Evolutionary conservation across 2,797 vertebrate species (phyloP), one percentile per base, ranked within the genome.

Genomic region (Rhinophrynus dorsalis): DNA sequence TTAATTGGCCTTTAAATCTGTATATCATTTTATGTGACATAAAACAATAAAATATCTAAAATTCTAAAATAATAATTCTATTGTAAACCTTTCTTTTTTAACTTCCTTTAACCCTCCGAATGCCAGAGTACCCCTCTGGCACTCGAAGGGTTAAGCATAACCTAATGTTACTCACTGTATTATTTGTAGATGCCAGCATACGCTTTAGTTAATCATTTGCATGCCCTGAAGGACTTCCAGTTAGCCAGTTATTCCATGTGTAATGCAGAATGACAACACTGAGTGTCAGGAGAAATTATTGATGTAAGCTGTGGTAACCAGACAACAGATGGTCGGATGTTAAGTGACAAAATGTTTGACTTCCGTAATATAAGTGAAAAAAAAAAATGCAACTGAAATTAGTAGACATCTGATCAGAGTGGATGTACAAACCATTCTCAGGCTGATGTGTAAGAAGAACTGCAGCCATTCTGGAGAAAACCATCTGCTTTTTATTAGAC

Each of bases 311-410:
- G 6, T n/a, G 18, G 61, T 40, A 72, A 72, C 60, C 54, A 65
- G 44, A 33, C 52, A 32, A 38, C 68, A 72, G 60, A 72, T 72
- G 69, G 69, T 59, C 30, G 24, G 37, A 62, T 62, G 58, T 45
- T 70, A 69, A 52, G 47, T 52, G 47, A 61, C 35, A 61, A 54
- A 61, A 68, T 42, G 45, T 57, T 67, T 48, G 54, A 58, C 55
- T 68, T 29, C 23, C 29, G 18, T 58, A 58, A 68, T 48, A 21
- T 67, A 52, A 68, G 44, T 27, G 55, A 64, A 27, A 21, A 50
- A 58, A n/a, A 48, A 17, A 27, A 59, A 50, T 18, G 37, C 44
- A n/a, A 23, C 2, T 12, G 24, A 40, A 68, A 59, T 59, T 59
- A 59, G 23, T 5, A 35, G 42, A 57, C 38, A 20, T 38, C 30